Conservation (phyloP, 2,888 invertebrate species). For the Oegoconia quadripuncta region DNA sequence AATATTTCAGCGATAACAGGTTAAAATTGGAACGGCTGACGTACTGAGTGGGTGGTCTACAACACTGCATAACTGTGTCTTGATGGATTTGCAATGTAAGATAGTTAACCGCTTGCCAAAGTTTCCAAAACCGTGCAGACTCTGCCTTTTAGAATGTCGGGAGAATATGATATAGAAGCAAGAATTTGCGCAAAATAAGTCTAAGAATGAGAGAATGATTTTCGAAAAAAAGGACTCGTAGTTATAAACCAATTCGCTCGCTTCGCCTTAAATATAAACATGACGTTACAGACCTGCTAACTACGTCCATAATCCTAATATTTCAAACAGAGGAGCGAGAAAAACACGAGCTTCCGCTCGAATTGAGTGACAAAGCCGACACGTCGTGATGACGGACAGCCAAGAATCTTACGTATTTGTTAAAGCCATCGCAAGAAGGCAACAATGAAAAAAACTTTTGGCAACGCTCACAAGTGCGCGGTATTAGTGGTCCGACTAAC, state of each 20-base stretch:
- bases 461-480: slow-evolving; percentile 46
- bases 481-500: slow-evolving; percentile 37
- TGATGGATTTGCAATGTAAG: slow-evolving; percentile 36
- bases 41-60: slow-evolving; percentile 41
- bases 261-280: background rate
- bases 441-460: slow-evolving; percentile 65
- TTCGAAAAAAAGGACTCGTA: too few relatives aligned
- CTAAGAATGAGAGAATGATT: too few relatives aligned
- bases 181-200: slow-evolving; percentile 32
- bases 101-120: slow-evolving; percentile 41
- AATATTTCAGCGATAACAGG: slow-evolving; percentile 49
- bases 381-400: slow-evolving; percentile 39
- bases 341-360: slow-evolving; percentile 44
- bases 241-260: too few relatives aligned
- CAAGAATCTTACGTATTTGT: slow-evolving; percentile 50
- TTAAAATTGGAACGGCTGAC: slow-evolving; percentile 61
- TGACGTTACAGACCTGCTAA: background rate
- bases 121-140: too few relatives aligned
- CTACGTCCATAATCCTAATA: background rate
- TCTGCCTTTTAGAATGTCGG: too few relatives aligned
- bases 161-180: too few relatives aligned
- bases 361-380: slow-evolving; percentile 46
- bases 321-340: slow-evolving; percentile 7
- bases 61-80: slow-evolving; percentile 38
- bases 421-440: slow-evolving; percentile 40